These are phyloP conservation scores for Seira sanloemensis DNA, from an alignment of 2,888 invertebrate genomes.

Conservation along the genomic window DNA sequence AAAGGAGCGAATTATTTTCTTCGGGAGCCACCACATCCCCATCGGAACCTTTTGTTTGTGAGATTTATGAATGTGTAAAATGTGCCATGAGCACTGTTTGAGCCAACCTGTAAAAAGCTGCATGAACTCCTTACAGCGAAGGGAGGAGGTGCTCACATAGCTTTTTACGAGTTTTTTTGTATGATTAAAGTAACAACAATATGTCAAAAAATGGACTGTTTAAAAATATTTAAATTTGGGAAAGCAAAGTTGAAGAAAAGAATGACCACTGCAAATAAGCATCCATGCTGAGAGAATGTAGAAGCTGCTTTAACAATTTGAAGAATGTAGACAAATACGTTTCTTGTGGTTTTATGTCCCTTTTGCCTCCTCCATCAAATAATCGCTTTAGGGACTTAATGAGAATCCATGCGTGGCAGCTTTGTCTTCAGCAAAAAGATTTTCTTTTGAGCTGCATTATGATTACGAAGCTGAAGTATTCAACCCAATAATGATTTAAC, in stretches of 20 bases:
- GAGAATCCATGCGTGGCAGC: slow-evolving; percentile 52
- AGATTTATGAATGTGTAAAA: slow-evolving; percentile 63
- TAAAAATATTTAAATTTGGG: slow-evolving; percentile 17
- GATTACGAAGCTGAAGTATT: too few relatives aligned
- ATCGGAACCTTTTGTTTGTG: slow-evolving; percentile 54
- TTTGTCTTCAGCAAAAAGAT: not conserved
- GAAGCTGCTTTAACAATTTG: slow-evolving; percentile 19
- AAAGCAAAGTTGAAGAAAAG: not conserved
- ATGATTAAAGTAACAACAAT: slow-evolving; percentile 46
- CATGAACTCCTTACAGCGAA: slow-evolving; percentile 29
- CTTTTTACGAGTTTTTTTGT: slow-evolving; percentile 31
- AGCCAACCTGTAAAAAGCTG: slow-evolving; percentile 5
- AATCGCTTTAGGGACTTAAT: slow-evolving; percentile 61
- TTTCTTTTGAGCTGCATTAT: not conserved
- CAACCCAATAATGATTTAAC: too few relatives aligned
- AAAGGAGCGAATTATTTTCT: not conserved
- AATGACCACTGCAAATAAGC: slow-evolving; percentile 27
- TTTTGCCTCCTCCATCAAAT: slow-evolving; percentile 23
- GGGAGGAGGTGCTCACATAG: slow-evolving; percentile 53
- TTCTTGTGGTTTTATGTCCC: slow-evolving; percentile 48
- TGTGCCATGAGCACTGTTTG: slow-evolving; percentile 51
- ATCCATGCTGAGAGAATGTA: not conserved
- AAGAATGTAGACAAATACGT: slow-evolving; percentile 20
- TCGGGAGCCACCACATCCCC: slow-evolving; percentile 29
- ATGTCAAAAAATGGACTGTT: slow-evolving; percentile 52